Base-by-base conservation (phyloP, 2,888 invertebrate species). In the Copidosoma aretas region DNA sequence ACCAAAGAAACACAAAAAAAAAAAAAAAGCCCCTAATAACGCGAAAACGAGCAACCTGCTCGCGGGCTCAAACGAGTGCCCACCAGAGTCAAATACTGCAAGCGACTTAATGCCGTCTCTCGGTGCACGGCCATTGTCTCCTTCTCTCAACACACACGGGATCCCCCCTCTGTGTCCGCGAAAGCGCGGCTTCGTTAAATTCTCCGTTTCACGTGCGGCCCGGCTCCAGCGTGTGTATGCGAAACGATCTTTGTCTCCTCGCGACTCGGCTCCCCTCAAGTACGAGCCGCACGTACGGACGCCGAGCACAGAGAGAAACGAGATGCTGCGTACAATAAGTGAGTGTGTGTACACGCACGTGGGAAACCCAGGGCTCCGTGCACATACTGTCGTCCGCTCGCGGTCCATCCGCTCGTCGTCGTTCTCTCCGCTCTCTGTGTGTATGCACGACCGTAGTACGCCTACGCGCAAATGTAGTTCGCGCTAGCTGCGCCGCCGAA, bases 181-280 rank as follows among this genome's bases (percentile, higher is more conserved):
- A 46, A 43, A 24, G 22, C 41, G 43, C 39, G 41, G 19, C 65
- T 60, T 66, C 65, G 65, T 66, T 66, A 66, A 66, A 66, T 60
- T 54, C 64, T 64, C 58, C 58, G 52, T 46, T 53, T 60, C 67
- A 41, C 39, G 54, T 52, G 22, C 46, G 24, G n/a, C n/a, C n/a
- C n/a, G n/a, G n/a, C n/a, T n/a, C n/a, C n/a, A n/a, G n/a, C n/a
- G n/a, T n/a, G n/a, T n/a, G n/a, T n/a, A n/a, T n/a, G n/a, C n/a
- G n/a, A n/a, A n/a, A n/a, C 41, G 61, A 61, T 61, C 61, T 56
- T 61, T 57, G 56, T 56, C 51, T 60, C 52, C 25, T 10, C 58
- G 14, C 32, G 51, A 25, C 22, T 32, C 41, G 15, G 43, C 17
- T 12, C 8, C 12, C 43, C 43, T 60, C 43, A 19, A n/a, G 61